Base-by-base conservation (phyloP, 2,888 invertebrate genomes). In the Pachycephus smyrnensis region DNA sequence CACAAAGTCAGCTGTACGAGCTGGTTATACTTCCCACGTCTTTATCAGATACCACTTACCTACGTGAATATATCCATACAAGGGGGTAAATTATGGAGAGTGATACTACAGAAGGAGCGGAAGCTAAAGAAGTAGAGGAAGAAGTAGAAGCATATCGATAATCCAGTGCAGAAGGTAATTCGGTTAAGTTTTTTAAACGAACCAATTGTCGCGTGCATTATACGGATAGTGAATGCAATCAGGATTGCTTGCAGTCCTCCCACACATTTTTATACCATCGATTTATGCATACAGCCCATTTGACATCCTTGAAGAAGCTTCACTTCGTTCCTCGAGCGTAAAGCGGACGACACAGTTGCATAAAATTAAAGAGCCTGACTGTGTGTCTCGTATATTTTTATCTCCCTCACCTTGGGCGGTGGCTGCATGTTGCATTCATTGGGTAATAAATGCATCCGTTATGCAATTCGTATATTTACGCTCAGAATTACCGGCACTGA, bases 311-410 rank as follows among this genome's bases (percentile, higher is more conserved):
- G 74, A 74, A 74, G 74, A 74, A 74, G 74, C 37, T 74, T 30
- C 37, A n/a, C 74, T 33, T 37, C 75, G 75, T 75, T 73, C 40
- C 76, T 36, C 40, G 69, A 33, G 35, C 75, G 36, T 35, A 30
- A 37, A 78, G 31, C 30, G 37, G 40, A 68, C 79, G 79, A 76
- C 79, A 79, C 76, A 76, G 37, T 79, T 79, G 79, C 79, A 79
- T 79, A 79, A 79, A 23, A 79, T 79, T 79, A 79, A 55, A 35
- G n/a, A 37, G 23, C 73, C n/a, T 32, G 9, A 11, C 76, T 36
- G 30, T 35, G 36, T 71, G 79, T 37, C 73, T 76, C 68, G n/a
- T 55, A 73, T 15, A 68, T 75, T 36, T 69, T 69, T 77, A 68
- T 77, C 77, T 77, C 68, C 31, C 69, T 77, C 75, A 37, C 77